These are phyloP conservation scores for Colaptes auratus DNA, from an alignment of 2,113 vertebrate genomes.

Conservation along the genomic window DNA sequence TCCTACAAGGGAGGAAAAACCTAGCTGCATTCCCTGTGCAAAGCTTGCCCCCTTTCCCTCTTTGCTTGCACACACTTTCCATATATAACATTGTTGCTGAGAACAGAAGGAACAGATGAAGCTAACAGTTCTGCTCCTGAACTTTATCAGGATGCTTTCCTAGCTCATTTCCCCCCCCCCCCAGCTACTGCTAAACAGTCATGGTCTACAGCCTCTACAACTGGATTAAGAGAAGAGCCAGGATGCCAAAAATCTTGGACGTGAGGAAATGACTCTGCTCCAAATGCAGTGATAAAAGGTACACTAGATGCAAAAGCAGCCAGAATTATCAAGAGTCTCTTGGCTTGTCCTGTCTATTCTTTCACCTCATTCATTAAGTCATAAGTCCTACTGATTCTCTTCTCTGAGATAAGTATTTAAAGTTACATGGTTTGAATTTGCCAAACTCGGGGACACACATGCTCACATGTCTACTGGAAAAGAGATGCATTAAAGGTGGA, in stretches of 20 bases:
- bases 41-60: background rate
- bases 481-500: background rate
- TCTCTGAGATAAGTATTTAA: background rate
- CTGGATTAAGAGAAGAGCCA: background rate
- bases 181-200: background rate
- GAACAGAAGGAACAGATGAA: background rate
- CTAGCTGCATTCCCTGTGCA: background rate
- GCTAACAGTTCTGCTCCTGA: background rate
- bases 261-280: background rate
- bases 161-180: background rate
- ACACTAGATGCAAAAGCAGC: background rate
- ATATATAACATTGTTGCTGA: fast-evolving
- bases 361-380: background rate
- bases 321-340: background rate
- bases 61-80: background rate
- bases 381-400: background rate
- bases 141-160: background rate
- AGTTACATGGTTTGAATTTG: background rate
- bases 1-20: background rate
- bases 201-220: background rate
- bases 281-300: background rate
- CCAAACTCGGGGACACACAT: background rate
- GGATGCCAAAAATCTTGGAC: background rate
- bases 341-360: background rate
- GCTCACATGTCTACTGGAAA: background rate